Evolutionary conservation across 2,113 vertebrate genomes (phyloP), one percentile per base, ranked within the genome.

Genomic region (Takifugu flavidus): DNA sequence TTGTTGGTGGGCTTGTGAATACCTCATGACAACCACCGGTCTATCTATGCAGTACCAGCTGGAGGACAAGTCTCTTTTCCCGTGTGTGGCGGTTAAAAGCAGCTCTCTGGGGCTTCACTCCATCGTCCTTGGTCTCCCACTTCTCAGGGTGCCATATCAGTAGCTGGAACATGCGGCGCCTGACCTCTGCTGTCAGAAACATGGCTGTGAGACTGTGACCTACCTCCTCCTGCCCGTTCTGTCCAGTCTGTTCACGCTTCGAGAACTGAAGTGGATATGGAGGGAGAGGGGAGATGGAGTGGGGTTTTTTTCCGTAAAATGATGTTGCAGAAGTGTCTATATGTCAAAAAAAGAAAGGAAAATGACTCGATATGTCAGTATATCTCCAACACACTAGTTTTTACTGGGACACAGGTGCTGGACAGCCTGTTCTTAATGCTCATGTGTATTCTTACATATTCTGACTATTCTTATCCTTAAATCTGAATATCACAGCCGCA

Each of bases 41-140:
- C 85, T 84, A 88, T 88, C 89, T 91, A 90, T 91, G 89, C 89
- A 91, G 89, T 76, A 81, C 83, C 81, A 79, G 77, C 71, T 67
- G 69, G 67, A 71, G 43, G 67, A 74, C 68, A 61, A 62, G 70
- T 77, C 59, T 27, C 65, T 50, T 45, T 39, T 15, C 20, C 2
- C 20, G 20, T 56, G 3, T 6, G n/a, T 25, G 39, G 4, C n/a
- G 34, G 4, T 14, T 45, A n/a, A 53, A 58, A 59, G 53, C 62
- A 44, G 70, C 64, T 80, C 71, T 77, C 68, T 46, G 68, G 72
- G 62, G 62, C 47, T 59, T 65, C 49, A 31, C 78, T 69, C 69
- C 69, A 62, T 65, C 84, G 80, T 84, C 84, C 82, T 84, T 85
- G 79, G 78, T 76, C 77, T 83, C 78, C 82, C 72, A 64, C 77